Percentiles rank a stretch among this genome's conserved stretches.
These are phyloP conservation scores for Hydropsyche betteni DNA, from an alignment of 2,888 invertebrate species.

Conservation along the genomic window DNA sequence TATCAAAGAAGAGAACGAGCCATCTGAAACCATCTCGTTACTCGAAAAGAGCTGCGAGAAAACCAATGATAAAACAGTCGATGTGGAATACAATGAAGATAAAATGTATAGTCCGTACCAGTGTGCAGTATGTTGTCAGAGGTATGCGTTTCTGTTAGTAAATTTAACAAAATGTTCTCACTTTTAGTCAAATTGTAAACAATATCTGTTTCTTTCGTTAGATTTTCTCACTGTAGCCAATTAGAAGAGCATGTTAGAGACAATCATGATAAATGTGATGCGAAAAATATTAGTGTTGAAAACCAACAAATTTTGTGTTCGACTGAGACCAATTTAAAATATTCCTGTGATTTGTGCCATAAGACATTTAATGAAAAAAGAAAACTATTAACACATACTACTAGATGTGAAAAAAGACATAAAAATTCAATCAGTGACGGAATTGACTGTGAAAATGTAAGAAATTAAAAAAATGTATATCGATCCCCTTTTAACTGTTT, in stretches of 20 bases:
- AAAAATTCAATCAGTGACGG: background rate
- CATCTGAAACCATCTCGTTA: background rate
- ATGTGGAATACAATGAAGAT: background rate
- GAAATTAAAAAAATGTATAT: background rate
- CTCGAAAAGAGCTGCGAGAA: slow-evolving; percentile 15
- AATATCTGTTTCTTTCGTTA: background rate
- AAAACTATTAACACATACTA: slow-evolving; percentile 40
- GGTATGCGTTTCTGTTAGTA: background rate
- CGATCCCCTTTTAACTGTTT: background rate
- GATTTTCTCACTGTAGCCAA: slow-evolving; percentile 24
- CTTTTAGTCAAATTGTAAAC: background rate
- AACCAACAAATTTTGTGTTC: background rate
- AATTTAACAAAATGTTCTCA: background rate
- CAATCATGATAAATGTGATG: slow-evolving; percentile 15
- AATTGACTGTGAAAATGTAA: slow-evolving; percentile 15
- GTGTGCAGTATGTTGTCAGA: slow-evolving; percentile 36
- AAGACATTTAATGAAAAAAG: slow-evolving; percentile 44
- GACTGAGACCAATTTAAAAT: slow-evolving; percentile 24
- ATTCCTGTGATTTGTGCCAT: slow-evolving; percentile 44
- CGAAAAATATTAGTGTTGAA: background rate
- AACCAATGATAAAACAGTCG: slow-evolving; percentile 4
- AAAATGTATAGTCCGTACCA: slow-evolving; percentile 36
- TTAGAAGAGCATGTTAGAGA: slow-evolving; percentile 32
- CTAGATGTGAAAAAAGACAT: slow-evolving; percentile 41
- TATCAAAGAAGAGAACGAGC: slow-evolving; percentile 28